Conservation (phyloP, 2,888 invertebrate species). For the Noctua comes region DNA sequence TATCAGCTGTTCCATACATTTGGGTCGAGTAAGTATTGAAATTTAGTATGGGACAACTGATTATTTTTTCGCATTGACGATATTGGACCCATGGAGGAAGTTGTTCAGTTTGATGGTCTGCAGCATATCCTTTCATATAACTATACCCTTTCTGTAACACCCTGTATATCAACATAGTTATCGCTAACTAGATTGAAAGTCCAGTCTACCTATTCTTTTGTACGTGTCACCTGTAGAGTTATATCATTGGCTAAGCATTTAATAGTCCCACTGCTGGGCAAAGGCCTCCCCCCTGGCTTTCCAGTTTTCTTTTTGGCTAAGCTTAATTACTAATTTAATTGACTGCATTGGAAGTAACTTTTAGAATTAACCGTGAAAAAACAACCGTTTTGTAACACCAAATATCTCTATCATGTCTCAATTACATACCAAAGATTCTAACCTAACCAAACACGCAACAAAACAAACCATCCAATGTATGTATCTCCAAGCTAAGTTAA, state of each 20-base stretch:
- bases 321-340: not conserved
- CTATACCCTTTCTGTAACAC: too few species aligned
- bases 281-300: not conserved
- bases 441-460: constrained; percentile 19
- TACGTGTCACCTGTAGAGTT: not conserved
- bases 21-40: too few species aligned
- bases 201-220: not conserved
- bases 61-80: too few species aligned
- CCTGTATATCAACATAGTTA: not conserved
- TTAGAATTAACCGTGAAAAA: not conserved
- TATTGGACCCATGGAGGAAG: too few species aligned
- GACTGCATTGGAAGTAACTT: not conserved
- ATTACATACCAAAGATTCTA: constrained; percentile 8
- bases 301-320: not conserved
- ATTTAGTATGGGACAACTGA: too few species aligned
- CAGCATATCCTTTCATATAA: too few species aligned
- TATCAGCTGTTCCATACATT: too few species aligned
- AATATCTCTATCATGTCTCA: not conserved
- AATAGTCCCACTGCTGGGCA: not conserved
- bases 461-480: constrained; percentile 29
- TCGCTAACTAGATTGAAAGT: not conserved
- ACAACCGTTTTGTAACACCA: not conserved
- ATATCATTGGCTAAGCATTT: too few species aligned
- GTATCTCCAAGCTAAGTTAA: constrained; percentile 22
- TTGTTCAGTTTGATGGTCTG: too few species aligned